phyloP scores from a whole-genome alignment of 2,888 invertebrate species.

The Hoplodrina blanda region DNA sequence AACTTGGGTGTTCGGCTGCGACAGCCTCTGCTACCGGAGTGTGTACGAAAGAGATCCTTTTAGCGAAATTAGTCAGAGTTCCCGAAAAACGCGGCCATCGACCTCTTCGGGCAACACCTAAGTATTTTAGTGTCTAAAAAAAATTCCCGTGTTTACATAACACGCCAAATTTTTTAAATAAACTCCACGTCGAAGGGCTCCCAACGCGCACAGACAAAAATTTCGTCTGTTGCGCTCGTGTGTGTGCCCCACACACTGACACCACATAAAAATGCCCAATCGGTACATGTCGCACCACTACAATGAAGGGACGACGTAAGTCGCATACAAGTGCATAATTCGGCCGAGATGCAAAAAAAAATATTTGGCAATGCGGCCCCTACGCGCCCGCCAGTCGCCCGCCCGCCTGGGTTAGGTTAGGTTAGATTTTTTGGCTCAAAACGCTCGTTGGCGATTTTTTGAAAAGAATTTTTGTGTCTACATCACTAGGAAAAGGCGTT shows the following conservation, averaged over 20 bases:
- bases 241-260: slow-evolving; percentile 85
- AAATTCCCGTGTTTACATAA: slow-evolving; percentile 89
- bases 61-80: slow-evolving; percentile 88
- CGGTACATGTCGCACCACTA: slow-evolving; percentile 90
- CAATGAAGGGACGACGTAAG: slow-evolving; percentile 90
- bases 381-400: slow-evolving; percentile 90
- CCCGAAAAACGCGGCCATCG: slow-evolving; percentile 88
- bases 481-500: slow-evolving; percentile 82
- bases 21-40: slow-evolving; percentile 74
- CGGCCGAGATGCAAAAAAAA: slow-evolving; percentile 91
- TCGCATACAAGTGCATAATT: slow-evolving; percentile 91
- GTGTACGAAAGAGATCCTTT: slow-evolving; percentile 80
- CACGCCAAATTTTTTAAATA: slow-evolving; percentile 87
- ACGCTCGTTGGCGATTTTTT: slow-evolving; percentile 88
- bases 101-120: slow-evolving; percentile 86
- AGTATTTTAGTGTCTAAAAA: slow-evolving; percentile 86
- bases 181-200: slow-evolving; percentile 84
- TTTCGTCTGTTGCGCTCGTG: slow-evolving; percentile 81
- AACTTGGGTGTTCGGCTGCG: slow-evolving; percentile 58
- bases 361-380: slow-evolving; percentile 91
- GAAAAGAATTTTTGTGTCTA: slow-evolving; percentile 84
- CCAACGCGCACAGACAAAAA: slow-evolving; percentile 83
- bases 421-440: slow-evolving; percentile 91
- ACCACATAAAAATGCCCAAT: slow-evolving; percentile 88
- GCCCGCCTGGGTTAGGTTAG: slow-evolving; percentile 91